phyloP scores from a whole-genome alignment of 1,140 invertebrate species.

The Ostrea denselamellosa region DNA sequence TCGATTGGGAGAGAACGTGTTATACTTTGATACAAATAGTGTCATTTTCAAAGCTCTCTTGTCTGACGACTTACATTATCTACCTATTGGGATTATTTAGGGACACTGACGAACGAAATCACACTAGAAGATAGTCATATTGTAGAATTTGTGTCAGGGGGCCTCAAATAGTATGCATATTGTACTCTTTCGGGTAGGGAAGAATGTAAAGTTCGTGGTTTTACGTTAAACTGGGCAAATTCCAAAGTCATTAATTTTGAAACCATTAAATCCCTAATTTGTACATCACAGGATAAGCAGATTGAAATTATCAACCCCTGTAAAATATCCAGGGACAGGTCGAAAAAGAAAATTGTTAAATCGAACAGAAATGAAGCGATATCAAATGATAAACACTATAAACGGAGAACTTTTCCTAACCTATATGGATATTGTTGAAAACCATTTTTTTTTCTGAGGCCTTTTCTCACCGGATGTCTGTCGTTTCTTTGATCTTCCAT shows the following conservation, averaged over 20 bases:
- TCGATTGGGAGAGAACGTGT: slow-evolving; percentile 64
- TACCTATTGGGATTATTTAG: slow-evolving; percentile 42
- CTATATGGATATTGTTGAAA: slow-evolving; percentile 53
- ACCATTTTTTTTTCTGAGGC: slow-evolving; percentile 31
- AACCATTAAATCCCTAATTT: slow-evolving; percentile 43
- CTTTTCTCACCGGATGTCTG: neutral
- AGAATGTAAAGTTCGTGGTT: slow-evolving; percentile 58
- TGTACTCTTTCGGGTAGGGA: slow-evolving; percentile 44
- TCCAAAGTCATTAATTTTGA: slow-evolving; percentile 49
- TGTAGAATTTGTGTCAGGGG: slow-evolving; percentile 58
- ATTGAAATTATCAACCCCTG: slow-evolving; percentile 50
- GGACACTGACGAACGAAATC: slow-evolving; percentile 46
- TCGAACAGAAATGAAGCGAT: slow-evolving; percentile 50
- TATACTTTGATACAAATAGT: slow-evolving; percentile 79
- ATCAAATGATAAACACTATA: slow-evolving; percentile 56
- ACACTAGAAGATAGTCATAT: slow-evolving; percentile 53
- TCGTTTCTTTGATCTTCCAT: slow-evolving; percentile 6
- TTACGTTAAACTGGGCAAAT: slow-evolving; percentile 52
- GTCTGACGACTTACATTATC: slow-evolving; percentile 46
- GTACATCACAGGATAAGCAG: slow-evolving; percentile 40
- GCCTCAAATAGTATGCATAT: slow-evolving; percentile 62
- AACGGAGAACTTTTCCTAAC: slow-evolving; percentile 46
- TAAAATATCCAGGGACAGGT: slow-evolving; percentile 55
- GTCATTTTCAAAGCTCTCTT: slow-evolving; percentile 28
- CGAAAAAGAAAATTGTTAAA: slow-evolving; percentile 53